These are phyloP conservation scores for Dryadula phaetusa DNA, from an alignment of 2,888 invertebrate genomes.

Conservation along the genomic window DNA sequence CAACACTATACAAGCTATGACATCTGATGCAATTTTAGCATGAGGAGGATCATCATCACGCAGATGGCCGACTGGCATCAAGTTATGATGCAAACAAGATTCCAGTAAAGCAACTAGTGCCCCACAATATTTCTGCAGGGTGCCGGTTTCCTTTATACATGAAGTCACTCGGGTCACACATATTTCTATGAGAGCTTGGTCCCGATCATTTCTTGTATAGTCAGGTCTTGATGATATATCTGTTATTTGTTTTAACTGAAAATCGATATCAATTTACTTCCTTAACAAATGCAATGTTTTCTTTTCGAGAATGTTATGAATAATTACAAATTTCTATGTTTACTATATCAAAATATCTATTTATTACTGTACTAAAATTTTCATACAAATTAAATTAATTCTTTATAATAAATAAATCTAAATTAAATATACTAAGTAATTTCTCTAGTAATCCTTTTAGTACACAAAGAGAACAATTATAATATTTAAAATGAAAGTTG, in stretches of 20 bases:
- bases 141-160: constrained; percentile 94
- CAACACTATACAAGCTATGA: constrained; percentile 97
- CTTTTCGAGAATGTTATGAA: too few species aligned
- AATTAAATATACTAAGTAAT: too few species aligned
- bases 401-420: too few species aligned
- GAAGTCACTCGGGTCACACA: constrained; percentile 96
- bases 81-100: constrained; percentile 94
- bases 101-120: constrained; percentile 93
- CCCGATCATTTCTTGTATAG: constrained; percentile 94
- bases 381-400: too few species aligned
- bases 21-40: constrained; percentile 97
- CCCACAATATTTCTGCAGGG: constrained; percentile 93
- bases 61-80: constrained; percentile 87
- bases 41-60: constrained; percentile 96
- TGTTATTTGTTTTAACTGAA: constrained; percentile 88
- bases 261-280: too few species aligned
- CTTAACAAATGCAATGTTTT: too few species aligned
- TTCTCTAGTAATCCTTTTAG: too few species aligned
- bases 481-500: too few species aligned
- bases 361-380: too few species aligned
- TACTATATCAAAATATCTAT: too few species aligned
- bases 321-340: too few species aligned
- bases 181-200: constrained; percentile 97
- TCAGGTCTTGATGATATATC: constrained; percentile 92
- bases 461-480: too few species aligned